These are phyloP conservation scores for Poecilia latipinna DNA, from an alignment of 2,113 vertebrate genomes.

Conservation along the genomic window DNA sequence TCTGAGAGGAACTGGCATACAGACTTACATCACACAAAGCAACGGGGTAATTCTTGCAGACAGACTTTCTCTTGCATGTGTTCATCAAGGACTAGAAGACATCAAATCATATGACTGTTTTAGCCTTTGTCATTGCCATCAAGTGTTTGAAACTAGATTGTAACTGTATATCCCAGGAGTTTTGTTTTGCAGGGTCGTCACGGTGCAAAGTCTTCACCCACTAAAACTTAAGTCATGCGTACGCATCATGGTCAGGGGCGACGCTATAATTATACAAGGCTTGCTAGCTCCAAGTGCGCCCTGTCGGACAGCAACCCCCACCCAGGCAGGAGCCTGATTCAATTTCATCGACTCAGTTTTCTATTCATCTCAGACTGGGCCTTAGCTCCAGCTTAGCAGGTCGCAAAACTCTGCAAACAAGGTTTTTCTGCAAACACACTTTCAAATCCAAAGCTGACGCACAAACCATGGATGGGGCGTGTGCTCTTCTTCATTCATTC, in stretches of 20 bases:
- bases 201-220: conserved; percentile 25
- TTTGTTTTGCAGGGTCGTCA: conserved; percentile 1
- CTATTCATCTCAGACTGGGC: conserved; percentile 26
- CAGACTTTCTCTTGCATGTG: neutral
- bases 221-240: conserved; percentile 62
- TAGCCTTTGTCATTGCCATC: neutral
- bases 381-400: conserved; percentile 10
- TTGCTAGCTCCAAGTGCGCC: conserved; percentile 42
- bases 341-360: conserved; percentile 73
- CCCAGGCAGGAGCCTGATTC: conserved; percentile 45
- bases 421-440: neutral
- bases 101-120: neutral
- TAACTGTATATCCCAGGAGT: neutral
- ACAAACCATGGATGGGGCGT: neutral
- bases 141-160: neutral
- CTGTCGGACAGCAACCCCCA: conserved; percentile 37
- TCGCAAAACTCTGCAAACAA: neutral
- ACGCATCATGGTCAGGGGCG: conserved; percentile 38
- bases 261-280: conserved; percentile 70
- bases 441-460: neutral
- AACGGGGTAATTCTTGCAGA: neutral
- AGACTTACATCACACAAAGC: neutral
- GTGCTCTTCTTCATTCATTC: neutral
- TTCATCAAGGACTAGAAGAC: neutral
- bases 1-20: conserved; percentile 21